Percentiles rank a stretch among this genome's conserved stretches.
These are phyloP conservation scores for Papilio aristodemus DNA, from an alignment of 1,140 invertebrate genomes.

Conservation along the genomic window DNA sequence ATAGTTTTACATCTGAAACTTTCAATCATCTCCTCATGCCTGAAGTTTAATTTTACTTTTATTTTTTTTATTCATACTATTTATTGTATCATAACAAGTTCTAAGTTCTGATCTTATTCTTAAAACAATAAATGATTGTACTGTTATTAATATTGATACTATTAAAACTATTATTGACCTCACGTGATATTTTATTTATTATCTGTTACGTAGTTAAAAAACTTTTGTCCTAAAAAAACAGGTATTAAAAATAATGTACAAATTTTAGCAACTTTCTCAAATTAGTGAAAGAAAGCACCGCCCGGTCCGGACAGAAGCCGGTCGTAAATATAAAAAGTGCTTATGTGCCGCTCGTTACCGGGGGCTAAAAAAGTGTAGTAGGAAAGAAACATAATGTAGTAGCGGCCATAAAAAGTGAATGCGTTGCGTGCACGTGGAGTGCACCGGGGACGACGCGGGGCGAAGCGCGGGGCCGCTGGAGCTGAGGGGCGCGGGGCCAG, in stretches of 20 bases:
- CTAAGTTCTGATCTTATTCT: no score
- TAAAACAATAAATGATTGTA: no score
- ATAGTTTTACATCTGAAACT: no score
- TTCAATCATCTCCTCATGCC: no score
- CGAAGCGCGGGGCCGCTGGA: slow-evolving; percentile 33
- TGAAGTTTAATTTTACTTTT: no score
- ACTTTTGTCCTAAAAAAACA: no score
- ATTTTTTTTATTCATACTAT: no score
- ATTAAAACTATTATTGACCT: no score
- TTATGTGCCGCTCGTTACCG: slow-evolving; percentile 69
- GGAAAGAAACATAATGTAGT: slow-evolving; percentile 75
- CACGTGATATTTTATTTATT: no score
- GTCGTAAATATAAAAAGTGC: slow-evolving; percentile 76
- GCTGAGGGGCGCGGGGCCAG: slow-evolving; percentile 37
- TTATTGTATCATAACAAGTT: no score
- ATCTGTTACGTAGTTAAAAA: no score
- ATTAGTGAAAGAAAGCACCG: slow-evolving; percentile 70
- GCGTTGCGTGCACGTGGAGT: slow-evolving; percentile 75
- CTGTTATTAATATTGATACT: no score
- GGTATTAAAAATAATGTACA: slow-evolving; percentile 6
- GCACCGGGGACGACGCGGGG: slow-evolving; percentile 48
- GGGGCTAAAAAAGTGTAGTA: slow-evolving; percentile 69
- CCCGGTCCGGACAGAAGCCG: slow-evolving; percentile 60
- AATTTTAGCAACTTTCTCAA: slow-evolving; percentile 55
- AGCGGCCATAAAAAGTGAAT: slow-evolving; percentile 75